Base-by-base conservation (phyloP, 2,113 vertebrate genomes). In the Carassius gibelio region DNA sequence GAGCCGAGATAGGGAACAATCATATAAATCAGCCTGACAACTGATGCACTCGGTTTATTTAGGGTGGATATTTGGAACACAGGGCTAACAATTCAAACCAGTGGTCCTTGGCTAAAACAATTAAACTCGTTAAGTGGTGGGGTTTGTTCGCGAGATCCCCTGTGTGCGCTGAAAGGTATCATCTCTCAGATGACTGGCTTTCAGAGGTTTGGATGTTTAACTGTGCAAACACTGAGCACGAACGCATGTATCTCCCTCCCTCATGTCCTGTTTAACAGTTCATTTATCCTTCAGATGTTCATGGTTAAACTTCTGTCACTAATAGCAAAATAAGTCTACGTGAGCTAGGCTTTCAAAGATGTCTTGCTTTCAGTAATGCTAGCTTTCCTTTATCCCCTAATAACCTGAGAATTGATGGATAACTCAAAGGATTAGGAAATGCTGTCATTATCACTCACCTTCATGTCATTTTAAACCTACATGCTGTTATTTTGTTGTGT, bases 91-190 rank as follows among this genome's bases (percentile, higher is more conserved):
- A 66, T 88, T 85, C 84, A 87, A 88, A 88, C 64, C 84, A 52
- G 80, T 84, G 78, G 86, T 88, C 85, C 87, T 84, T 84, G 77
- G 79, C 85, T 89, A 89, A 90, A 90, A 86, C 81, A 86, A 89
- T 82, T 88, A 83, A 81, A 82, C 81, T 71, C 5, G 57, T 87
- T 88, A 88, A 90, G 85, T 88, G 83, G 83, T 57, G 81, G 72
- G 80, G 64, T 75, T 75, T 82, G 71, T 82, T 59, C 75, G 80
- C 78, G 76, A 78, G 84, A 87, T 78, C 48, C 68, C 55, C 74
- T 68, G 64, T 64, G 42, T 87, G 88, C 78, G 42, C 38, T 26
- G 52, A 87, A 85, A 88, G 86, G 83, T 79, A 81, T 88, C 84
- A 87, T 84, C 17, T 77, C 81, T 74, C 81, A 81, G 76, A 83